These are phyloP conservation scores for Lacerta bilineata DNA, from an alignment of 2,797 vertebrate genomes.

Conservation along the genomic window DNA sequence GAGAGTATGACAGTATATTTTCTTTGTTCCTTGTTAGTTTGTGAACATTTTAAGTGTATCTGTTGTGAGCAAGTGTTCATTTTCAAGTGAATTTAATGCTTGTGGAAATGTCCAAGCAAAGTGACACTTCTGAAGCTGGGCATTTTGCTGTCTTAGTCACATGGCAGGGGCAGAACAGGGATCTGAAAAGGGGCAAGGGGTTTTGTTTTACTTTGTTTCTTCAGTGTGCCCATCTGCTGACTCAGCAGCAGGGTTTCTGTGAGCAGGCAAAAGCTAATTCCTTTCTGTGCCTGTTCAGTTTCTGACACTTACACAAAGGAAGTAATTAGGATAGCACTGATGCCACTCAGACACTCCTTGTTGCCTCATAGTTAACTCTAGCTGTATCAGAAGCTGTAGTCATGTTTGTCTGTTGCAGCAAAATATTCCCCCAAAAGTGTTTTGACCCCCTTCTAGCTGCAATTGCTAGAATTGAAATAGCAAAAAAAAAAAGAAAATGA, in stretches of 20 bases:
- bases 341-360: background rate
- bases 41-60: background rate
- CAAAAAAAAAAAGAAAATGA: background rate
- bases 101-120: background rate
- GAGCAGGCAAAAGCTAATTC: background rate
- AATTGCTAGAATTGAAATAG: background rate
- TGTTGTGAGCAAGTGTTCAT: constrained; percentile 5
- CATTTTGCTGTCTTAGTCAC: background rate
- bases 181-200: background rate
- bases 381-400: background rate
- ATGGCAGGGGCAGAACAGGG: background rate
- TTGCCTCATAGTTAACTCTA: background rate
- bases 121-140: background rate
- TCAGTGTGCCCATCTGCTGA: background rate
- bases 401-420: background rate
- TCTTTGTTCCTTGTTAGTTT: background rate
- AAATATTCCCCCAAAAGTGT: background rate
- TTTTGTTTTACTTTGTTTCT: background rate
- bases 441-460: background rate
- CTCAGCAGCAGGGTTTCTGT: background rate
- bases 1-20: background rate
- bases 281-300: background rate
- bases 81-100: background rate
- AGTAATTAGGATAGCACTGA: background rate
- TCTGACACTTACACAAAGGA: background rate